Evolutionary conservation across 2,888 invertebrate species (phyloP).

Genomic region (Ellobium chinense): DNA sequence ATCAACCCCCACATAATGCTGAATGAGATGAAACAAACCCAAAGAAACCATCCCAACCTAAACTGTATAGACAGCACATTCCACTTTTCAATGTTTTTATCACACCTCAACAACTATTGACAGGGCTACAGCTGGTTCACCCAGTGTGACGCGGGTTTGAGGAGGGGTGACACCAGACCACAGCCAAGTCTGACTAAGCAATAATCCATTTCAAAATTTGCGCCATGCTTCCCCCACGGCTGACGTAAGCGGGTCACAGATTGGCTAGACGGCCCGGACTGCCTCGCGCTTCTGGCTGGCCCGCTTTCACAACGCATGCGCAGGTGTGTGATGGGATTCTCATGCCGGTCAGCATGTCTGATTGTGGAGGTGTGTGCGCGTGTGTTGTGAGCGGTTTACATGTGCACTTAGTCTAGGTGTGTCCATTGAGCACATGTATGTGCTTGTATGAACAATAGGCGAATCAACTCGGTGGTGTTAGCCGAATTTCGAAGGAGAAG

Average conservation of each 20-base stretch:
- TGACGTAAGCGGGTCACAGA: constrained; percentile 21
- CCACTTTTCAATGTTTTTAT: too few relatives aligned
- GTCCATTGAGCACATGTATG: background rate
- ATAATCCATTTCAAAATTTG: constrained; percentile 4
- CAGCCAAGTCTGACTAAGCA: constrained; percentile 24
- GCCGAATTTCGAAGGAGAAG: too few relatives aligned
- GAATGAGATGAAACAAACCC: too few relatives aligned
- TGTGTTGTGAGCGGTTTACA: background rate
- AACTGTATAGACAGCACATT: too few relatives aligned
- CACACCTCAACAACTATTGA: too few relatives aligned
- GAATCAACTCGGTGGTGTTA: background rate
- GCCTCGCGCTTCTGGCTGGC: background rate
- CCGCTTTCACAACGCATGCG: background rate
- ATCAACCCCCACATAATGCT: too few relatives aligned
- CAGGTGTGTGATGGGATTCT: constrained; percentile 3
- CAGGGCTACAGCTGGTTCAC: too few relatives aligned
- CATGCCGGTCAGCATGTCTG: background rate
- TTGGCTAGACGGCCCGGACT: background rate
- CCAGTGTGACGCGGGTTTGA: too few relatives aligned
- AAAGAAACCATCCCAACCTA: too few relatives aligned
- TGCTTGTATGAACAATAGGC: too few relatives aligned
- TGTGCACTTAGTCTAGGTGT: background rate
- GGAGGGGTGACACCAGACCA: too few relatives aligned
- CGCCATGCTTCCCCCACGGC: background rate
- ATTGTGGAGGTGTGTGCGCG: background rate